Evolutionary conservation across 2,888 invertebrate genomes (phyloP), one percentile per base, ranked within the genome.

Genomic region (Aromia moschata): DNA sequence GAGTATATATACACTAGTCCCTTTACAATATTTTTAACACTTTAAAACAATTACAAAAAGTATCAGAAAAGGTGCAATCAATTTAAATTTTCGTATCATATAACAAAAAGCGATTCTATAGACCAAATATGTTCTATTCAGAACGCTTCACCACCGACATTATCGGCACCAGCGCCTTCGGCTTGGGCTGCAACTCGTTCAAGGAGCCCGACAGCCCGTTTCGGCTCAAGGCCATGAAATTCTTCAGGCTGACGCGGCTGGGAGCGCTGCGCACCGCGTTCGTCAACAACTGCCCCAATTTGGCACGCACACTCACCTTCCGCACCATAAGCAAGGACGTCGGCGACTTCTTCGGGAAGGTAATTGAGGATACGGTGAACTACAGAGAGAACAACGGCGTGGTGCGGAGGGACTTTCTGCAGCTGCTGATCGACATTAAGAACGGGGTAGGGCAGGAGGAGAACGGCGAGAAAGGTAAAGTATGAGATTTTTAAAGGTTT

Each of bases 121-220:
- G 14, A 44, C 18, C 11, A 44, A 18, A 16, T 44, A 25, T 25
- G 7, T 33, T 33, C 10, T 63, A n/a, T 58, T 7, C 33, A 65
- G 62, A 58, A 1, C 54, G 56, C 17, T 65, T 56, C 36, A 49
- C 65, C 2, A 69, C 67, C 7, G 67, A 69, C 37, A 60, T 68
- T 7, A 67, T 68, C 16, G 67, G 65, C 0, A 83, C 83, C 25
- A 83, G 85, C 49, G 86, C 85, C 7, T 87, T 86, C 70, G 86
- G 86, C 31, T 77, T 86, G 2, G 84, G 86, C 57, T 83, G 83
- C 62, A 83, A 86, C 65, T 82, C 83, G 11, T 83, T 86, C 51
- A 79, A 81, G 56, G 83, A 85, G 51, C 86, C 85, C 7, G 25
- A 47, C 12, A 11, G 36, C 14, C 18, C 11, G 0, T 47, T 47